phyloP scores from a whole-genome alignment of 1,140 invertebrate species.

The Vollenhovia emeryi region DNA sequence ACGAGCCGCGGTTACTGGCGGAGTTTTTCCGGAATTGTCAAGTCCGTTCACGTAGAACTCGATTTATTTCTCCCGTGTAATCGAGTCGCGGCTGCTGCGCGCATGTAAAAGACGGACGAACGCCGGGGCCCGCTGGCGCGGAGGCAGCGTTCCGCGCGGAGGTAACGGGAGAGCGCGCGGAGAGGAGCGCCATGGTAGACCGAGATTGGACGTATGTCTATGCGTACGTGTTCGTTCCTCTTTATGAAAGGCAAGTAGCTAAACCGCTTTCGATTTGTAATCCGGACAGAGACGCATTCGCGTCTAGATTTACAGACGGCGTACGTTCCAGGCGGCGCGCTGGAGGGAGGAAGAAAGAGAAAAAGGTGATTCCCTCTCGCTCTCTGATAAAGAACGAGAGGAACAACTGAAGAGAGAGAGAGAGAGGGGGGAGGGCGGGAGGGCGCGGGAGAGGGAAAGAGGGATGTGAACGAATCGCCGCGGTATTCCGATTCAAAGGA shows the following conservation, averaged over 20 bases:
- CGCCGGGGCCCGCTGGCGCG: not conserved
- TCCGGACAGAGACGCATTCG: conserved; percentile 79
- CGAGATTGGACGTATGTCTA: conserved; percentile 65
- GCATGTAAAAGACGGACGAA: conserved; percentile 67
- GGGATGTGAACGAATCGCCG: conserved; percentile 63
- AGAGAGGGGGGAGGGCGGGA: not conserved
- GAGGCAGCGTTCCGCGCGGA: conserved; percentile 21
- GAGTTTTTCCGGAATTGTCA: conserved; percentile 69
- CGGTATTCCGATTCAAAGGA: conserved; percentile 78
- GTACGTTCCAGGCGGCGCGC: conserved; percentile 32
- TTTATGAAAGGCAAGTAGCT: conserved; percentile 80
- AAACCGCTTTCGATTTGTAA: conserved; percentile 82
- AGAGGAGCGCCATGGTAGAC: conserved; percentile 53
- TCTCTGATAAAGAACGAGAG: conserved; percentile 41
- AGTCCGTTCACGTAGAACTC: conserved; percentile 77
- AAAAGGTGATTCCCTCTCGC: conserved; percentile 5
- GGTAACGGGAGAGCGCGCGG: conserved; percentile 57
- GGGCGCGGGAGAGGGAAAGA: not conserved
- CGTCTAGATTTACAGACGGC: conserved; percentile 75
- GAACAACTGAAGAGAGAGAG: conserved; percentile 2
- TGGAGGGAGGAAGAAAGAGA: conserved; percentile 28
- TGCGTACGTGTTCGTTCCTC: conserved; percentile 70
- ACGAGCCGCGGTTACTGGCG: conserved; percentile 59
- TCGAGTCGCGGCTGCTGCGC: conserved; percentile 65
- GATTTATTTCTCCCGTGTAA: conserved; percentile 79